Evolutionary conservation across 2,888 invertebrate genomes (phyloP), one percentile per base, ranked within the genome.

Genomic region (Acronicta alni): DNA sequence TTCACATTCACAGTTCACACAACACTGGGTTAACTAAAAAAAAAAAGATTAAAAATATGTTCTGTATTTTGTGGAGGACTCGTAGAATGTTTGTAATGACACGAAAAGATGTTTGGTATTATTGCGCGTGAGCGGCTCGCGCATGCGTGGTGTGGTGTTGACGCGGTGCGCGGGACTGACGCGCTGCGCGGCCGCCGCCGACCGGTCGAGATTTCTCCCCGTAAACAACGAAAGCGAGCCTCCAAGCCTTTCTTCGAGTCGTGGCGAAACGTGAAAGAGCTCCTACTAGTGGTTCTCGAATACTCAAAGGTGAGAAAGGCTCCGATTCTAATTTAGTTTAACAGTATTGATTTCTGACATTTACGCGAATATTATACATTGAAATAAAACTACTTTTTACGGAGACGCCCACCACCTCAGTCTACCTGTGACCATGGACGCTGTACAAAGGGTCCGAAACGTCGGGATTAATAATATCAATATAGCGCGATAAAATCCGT

Each of bases 161-260:
- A 79, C 86, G 88, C 83, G 83, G 74, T 78, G 87, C 89, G 86
- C 86, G 85, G 72, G 74, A 84, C 85, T 85, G 81, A 59, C 63
- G 77, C 81, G 68, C 61, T 74, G 75, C 75, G 73, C 63, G 75
- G 59, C 57, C 72, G 75, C 67, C 70, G 71, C 77, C 81, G 83
- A 89, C 92, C 91, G 91, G 92, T 92, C 85, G 85, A 88, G 93
- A 93, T 93, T 93, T 93, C 93, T 93, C 93, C 92, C 92, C 91
- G 92, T 91, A 90, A 89, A 90, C 92, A 92, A 88, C 90, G 93
- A 92, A 93, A 93, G 91, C 92, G 86, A 91, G 89, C 90, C 89
- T 89, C 83, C 82, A 75, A 85, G 84, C 90, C 91, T 92, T 93
- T 93, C 92, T 91, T 93, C 86, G 85, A 82, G 78, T 85, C 81